Evolutionary conservation across 2,888 invertebrate genomes (phyloP), one percentile per base, ranked within the genome.

Genomic region (Allacma fusca): DNA sequence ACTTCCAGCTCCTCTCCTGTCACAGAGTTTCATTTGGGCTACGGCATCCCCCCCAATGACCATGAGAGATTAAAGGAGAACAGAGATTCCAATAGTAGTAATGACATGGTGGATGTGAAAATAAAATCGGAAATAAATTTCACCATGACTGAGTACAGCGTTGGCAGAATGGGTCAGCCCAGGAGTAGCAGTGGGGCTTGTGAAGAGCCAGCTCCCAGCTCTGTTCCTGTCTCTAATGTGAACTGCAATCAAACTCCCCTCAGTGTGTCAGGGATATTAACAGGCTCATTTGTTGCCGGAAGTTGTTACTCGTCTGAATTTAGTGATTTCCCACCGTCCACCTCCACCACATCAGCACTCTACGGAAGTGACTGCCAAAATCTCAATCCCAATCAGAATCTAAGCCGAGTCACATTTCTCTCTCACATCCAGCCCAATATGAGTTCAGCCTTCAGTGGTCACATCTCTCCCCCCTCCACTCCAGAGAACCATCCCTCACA

Each of bases 391-490:
- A 70, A 70, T 70, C 70, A 44, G 44, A 50, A 5, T 50, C 50
- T 24, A 50, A 23, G 2, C 44, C 23, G 40, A 70, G 19, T 7
- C 1, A 1, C 19, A 29, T 19, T 26, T n/a, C 24, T 65, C 65
- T 24, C 19, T 21, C 26, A 23, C 23, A 23, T 24, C 1, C 64
- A 64, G 23, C n/a, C 4, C 64, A 64, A 13, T 2, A 64, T 59
- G 21, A 64, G 13, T 23, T 23, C 13, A 13, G 1, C 64, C 21
- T 13, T 64, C 64, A 50, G 70, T 28, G 80, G 80, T n/a, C 81
- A 81, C 75, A 81, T 83, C 78, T 83, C 83, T 71, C 83, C 83
- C 75, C 83, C 83, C 69, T 83, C 83, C 67, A 83, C 83, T 79
- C 83, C 83, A 76, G 83, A 83, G 82, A 85, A 40, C 59, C n/a